phyloP scores from a whole-genome alignment of 1,140 invertebrate genomes.

The Ceratitis capitata region DNA sequence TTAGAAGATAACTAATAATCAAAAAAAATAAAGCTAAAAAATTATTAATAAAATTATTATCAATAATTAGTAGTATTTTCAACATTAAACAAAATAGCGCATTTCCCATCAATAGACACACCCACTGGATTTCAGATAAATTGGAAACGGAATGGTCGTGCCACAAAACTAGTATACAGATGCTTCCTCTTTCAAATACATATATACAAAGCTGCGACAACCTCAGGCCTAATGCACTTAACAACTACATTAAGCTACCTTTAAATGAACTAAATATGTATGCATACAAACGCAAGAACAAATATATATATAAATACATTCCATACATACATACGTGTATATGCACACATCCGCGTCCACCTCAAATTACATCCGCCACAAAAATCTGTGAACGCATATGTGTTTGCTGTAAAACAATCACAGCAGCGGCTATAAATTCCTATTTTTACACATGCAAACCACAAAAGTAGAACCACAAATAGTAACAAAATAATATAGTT shows the following conservation, averaged over 20 bases:
- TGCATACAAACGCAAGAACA: not conserved
- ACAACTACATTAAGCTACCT: no score
- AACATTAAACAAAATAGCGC: not conserved
- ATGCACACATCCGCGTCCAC: not conserved
- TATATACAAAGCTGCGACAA: not conserved
- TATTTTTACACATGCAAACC: constrained; percentile 22
- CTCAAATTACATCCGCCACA: constrained; percentile 32
- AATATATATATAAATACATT: not conserved
- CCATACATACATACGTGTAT: not conserved
- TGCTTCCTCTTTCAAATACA: not conserved
- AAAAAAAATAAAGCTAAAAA: not conserved
- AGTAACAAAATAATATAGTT: not conserved
- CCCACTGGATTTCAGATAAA: not conserved
- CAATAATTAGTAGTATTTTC: not conserved
- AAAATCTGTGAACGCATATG: not conserved
- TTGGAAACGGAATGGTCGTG: not conserved
- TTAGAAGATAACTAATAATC: no score
- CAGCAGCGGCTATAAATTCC: constrained; percentile 6
- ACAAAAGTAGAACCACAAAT: not conserved
- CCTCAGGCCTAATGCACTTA: not conserved
- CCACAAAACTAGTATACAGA: not conserved
- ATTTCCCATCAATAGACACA: not conserved
- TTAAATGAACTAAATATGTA: no score
- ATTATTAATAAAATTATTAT: not conserved
- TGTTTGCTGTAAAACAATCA: not conserved